A percentile compares a stretch with the other conserved stretches of the same genome.
Evolutionary conservation across 2,888 invertebrate genomes (phyloP).

Genomic region (Sinhomidia bicolor): DNA sequence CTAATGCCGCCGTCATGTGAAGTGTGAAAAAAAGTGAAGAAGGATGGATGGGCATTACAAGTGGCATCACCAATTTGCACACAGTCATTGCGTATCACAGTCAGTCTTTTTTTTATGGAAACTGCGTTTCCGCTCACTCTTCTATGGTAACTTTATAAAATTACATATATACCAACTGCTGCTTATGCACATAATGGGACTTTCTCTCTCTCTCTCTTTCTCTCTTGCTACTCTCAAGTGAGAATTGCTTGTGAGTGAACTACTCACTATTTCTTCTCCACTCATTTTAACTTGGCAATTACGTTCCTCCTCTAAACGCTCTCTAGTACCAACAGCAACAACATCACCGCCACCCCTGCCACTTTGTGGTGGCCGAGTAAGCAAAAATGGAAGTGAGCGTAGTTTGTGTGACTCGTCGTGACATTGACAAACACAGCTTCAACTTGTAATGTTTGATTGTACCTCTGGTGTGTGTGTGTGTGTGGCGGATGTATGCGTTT

Average conservation of each 20-base stretch:
- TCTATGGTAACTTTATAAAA: too few relatives aligned
- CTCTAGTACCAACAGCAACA: background rate
- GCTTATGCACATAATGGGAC: background rate
- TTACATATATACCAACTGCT: too few relatives aligned
- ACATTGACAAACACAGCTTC: constrained; percentile 65
- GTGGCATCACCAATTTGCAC: constrained; percentile 58
- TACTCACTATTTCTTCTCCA: background rate
- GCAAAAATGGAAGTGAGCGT: constrained; percentile 16
- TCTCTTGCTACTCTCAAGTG: too few relatives aligned
- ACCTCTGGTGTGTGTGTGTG: too few relatives aligned
- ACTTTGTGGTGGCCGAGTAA: background rate
- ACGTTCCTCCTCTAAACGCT: constrained; percentile 2
- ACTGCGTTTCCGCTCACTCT: too few relatives aligned
- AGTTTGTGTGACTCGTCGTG: constrained; percentile 49
- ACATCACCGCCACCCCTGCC: background rate
- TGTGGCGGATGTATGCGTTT: background rate
- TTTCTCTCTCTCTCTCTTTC: too few relatives aligned
- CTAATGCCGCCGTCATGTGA: constrained; percentile 7
- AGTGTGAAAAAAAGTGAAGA: constrained; percentile 58
- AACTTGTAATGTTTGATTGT: constrained; percentile 31
- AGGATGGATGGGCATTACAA: constrained; percentile 57
- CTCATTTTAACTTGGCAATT: constrained; percentile 34
- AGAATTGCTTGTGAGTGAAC: constrained; percentile 10
- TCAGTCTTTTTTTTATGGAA: constrained; percentile 29
- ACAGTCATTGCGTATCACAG: constrained; percentile 41